These are phyloP conservation scores for Lophotriccus pileatus DNA, from an alignment of 2,797 vertebrate species.

Conservation along the genomic window DNA sequence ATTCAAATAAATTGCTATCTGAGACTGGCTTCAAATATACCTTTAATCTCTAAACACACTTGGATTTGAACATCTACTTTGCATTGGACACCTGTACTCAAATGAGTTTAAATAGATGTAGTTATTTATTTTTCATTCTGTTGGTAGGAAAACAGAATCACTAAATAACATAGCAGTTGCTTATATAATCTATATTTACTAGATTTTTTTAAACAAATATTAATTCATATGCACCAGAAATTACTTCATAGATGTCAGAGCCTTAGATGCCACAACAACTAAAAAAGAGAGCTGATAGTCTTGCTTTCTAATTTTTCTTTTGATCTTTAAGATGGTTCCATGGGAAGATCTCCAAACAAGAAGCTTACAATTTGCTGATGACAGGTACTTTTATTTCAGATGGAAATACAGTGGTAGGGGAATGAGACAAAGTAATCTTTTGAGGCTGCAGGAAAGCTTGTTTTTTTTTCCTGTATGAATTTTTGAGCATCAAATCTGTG, in stretches of 20 bases:
- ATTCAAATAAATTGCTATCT: conserved; percentile 5
- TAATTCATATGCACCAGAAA: conserved; percentile 12
- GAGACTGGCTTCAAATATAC: neutral
- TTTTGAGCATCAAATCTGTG: neutral
- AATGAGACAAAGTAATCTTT: neutral
- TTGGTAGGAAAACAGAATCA: neutral
- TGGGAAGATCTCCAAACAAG: conserved; percentile 97
- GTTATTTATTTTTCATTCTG: conserved; percentile 13
- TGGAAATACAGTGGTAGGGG: neutral
- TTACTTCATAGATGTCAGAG: conserved; percentile 23
- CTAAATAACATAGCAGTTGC: neutral
- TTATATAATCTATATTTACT: neutral
- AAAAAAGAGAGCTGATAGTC: neutral
- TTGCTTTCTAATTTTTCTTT: conserved; percentile 66
- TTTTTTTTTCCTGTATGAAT: neutral
- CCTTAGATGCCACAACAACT: conserved; percentile 8
- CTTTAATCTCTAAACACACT: neutral
- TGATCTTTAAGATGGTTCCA: conserved; percentile 92
- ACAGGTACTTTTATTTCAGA: conserved; percentile 81
- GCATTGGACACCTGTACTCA: neutral
- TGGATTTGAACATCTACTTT: neutral
- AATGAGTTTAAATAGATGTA: neutral
- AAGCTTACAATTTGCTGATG: conserved; percentile 97
- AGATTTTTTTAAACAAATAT: conserved; percentile 1
- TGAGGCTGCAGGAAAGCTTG: neutral